Percentiles rank a stretch among this genome's conserved stretches.
Evolutionary conservation across 2,797 vertebrate species (phyloP).

Genomic region (Petrocephalus sullivani): DNA sequence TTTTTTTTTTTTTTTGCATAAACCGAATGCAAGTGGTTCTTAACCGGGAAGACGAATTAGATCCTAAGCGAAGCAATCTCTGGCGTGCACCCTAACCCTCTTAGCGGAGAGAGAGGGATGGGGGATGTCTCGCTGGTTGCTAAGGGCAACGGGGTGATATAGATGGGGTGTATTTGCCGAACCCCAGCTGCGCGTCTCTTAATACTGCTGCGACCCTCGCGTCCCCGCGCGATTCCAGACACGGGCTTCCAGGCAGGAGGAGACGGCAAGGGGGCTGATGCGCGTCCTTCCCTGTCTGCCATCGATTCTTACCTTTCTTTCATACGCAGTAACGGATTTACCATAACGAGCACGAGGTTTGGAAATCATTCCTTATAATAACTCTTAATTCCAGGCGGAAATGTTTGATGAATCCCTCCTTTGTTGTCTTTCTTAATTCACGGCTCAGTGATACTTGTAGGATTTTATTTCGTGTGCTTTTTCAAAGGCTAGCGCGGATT

Average conservation of each 20-base stretch:
- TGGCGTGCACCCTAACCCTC: conserved; percentile 40
- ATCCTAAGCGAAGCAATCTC: conserved; percentile 36
- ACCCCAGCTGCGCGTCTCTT: conserved; percentile 48
- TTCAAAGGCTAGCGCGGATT: not conserved
- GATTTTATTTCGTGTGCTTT: not conserved
- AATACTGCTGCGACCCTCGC: conserved; percentile 48
- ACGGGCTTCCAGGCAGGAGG: conserved; percentile 45
- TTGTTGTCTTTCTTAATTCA: conserved; percentile 15
- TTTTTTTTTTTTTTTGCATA: not conserved
- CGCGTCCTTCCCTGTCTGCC: conserved; percentile 62
- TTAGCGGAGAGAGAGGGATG: conserved; percentile 34
- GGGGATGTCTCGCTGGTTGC: conserved; percentile 56
- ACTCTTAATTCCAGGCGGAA: not conserved
- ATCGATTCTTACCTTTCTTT: conserved; percentile 60
- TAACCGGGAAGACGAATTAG: conserved; percentile 33
- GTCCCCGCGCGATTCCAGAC: conserved; percentile 58
- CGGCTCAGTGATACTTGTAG: conserved; percentile 36
- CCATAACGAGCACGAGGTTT: conserved; percentile 57
- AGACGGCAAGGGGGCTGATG: conserved; percentile 55
- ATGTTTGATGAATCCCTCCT: conserved; percentile 10
- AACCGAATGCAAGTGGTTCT: conserved; percentile 28
- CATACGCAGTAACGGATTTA: conserved; percentile 65
- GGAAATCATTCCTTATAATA: conserved; percentile 35
- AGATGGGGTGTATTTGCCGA: conserved; percentile 40
- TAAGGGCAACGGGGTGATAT: conserved; percentile 58